A percentile compares a stretch with the other conserved stretches of the same genome.
Conservation (phyloP, 2,888 invertebrate species). For the Himalopsyche japonica region DNA sequence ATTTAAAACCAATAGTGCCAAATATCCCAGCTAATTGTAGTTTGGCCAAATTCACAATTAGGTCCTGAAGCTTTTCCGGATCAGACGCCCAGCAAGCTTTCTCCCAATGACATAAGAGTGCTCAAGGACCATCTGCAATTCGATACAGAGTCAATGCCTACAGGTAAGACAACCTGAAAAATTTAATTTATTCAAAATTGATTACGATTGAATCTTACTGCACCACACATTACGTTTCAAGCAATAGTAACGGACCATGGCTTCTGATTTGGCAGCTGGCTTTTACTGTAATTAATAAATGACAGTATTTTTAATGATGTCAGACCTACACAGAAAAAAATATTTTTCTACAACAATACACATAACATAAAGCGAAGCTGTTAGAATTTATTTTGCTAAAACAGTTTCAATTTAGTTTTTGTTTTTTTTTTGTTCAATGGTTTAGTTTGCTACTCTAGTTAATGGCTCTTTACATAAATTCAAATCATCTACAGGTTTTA, state of each 20-base stretch:
- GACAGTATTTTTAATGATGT: not conserved
- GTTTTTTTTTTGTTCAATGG: too few relatives aligned
- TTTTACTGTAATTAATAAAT: not conserved
- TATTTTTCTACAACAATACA: not conserved
- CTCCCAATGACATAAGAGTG: slow-evolving; percentile 33
- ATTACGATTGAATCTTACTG: not conserved
- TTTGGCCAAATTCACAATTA: not conserved
- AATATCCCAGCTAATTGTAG: not conserved
- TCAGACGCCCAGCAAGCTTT: slow-evolving; percentile 23
- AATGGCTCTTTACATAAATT: too few relatives aligned
- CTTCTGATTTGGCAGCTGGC: not conserved
- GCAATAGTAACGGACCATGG: not conserved
- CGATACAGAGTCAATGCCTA: slow-evolving; percentile 25
- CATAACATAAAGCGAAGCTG: not conserved
- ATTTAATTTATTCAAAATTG: not conserved
- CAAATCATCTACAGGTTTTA: too few relatives aligned
- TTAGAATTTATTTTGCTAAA: too few relatives aligned
- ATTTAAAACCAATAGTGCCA: not conserved
- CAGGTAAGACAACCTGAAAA: slow-evolving; percentile 19
- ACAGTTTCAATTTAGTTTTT: too few relatives aligned
- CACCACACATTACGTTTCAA: not conserved
- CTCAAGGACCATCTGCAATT: slow-evolving; percentile 23
- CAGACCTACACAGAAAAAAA: not conserved
- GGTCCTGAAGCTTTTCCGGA: slow-evolving; percentile 31
- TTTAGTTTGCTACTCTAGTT: too few relatives aligned